Percentiles rank a stretch among this genome's conserved stretches.
phyloP scores from a whole-genome alignment of 2,797 vertebrate genomes.

The Aselliscus stoliczkanus region DNA sequence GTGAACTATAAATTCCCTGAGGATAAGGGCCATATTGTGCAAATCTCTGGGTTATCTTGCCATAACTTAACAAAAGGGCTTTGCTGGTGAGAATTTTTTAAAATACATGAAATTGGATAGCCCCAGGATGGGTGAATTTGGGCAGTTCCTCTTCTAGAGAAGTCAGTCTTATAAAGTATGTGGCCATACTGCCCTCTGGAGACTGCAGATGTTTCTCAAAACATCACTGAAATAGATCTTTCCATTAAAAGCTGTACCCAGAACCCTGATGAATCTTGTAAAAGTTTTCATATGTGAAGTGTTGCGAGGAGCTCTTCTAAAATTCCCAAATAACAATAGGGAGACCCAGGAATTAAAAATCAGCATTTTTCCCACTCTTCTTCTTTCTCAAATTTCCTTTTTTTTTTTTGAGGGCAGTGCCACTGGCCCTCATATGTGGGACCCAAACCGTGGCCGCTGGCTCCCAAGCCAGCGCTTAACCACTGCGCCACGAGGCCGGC shows the following conservation, averaged over 20 bases:
- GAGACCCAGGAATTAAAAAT: slow-evolving; percentile 6
- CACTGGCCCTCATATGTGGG: too few relatives aligned
- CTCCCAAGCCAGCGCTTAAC: too few relatives aligned
- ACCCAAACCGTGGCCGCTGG: too few relatives aligned
- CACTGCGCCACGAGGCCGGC: too few relatives aligned
- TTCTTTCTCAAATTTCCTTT: slow-evolving; percentile 56
- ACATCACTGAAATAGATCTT: not conserved
- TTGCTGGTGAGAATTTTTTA: not conserved
- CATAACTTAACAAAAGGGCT: not conserved
- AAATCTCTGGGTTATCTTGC: not conserved
- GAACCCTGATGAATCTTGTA: not conserved
- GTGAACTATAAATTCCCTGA: slow-evolving; percentile 11
- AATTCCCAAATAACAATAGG: slow-evolving; percentile 31
- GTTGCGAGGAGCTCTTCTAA: not conserved
- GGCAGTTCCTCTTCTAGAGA: not conserved
- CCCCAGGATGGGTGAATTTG: not conserved
- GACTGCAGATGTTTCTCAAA: slow-evolving; percentile 22
- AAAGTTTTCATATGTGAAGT: slow-evolving; percentile 19
- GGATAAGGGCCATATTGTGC: not conserved
- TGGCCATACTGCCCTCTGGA: not conserved
- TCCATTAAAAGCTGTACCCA: not conserved
- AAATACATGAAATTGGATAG: not conserved
- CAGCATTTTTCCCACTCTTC: not conserved
- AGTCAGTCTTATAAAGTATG: not conserved
- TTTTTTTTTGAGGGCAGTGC: too few relatives aligned